phyloP scores from a whole-genome alignment of 2,797 vertebrate species.

The Psittacula echo region DNA sequence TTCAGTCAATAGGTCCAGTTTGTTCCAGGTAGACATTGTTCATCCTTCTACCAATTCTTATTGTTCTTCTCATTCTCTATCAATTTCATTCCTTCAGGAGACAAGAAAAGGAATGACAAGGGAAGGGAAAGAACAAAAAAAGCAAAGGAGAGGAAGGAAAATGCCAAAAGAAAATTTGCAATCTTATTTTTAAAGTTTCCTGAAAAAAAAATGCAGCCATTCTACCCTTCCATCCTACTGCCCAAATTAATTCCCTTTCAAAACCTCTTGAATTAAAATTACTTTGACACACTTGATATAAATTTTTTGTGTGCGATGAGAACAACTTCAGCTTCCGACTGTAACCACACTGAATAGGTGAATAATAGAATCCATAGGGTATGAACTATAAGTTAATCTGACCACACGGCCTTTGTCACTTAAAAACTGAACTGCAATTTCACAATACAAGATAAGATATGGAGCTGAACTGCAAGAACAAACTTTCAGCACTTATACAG shows the following conservation, averaged over 20 bases:
- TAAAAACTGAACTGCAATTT: background rate
- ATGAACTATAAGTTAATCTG: background rate
- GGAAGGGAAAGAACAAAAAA: background rate
- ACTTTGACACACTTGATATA: background rate
- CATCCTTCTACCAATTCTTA: background rate
- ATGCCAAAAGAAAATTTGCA: background rate
- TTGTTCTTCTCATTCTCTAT: background rate
- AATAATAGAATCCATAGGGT: background rate
- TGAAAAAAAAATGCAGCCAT: background rate
- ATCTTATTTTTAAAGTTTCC: background rate
- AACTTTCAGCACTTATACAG: background rate
- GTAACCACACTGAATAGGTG: background rate
- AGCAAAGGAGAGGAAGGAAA: background rate
- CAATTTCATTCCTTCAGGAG: accelerated
- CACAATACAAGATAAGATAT: background rate
- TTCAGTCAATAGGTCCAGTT: background rate
- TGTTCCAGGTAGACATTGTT: background rate
- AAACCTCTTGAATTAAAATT: background rate
- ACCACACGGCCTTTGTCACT: background rate
- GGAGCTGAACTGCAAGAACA: background rate
- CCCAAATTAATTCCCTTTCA: background rate
- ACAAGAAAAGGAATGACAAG: accelerated
- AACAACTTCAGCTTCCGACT: background rate
- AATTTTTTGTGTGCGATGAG: background rate
- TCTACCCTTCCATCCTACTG: background rate